phyloP scores from a whole-genome alignment of 2,113 vertebrate species.

The Peucedramus taeniatus region DNA sequence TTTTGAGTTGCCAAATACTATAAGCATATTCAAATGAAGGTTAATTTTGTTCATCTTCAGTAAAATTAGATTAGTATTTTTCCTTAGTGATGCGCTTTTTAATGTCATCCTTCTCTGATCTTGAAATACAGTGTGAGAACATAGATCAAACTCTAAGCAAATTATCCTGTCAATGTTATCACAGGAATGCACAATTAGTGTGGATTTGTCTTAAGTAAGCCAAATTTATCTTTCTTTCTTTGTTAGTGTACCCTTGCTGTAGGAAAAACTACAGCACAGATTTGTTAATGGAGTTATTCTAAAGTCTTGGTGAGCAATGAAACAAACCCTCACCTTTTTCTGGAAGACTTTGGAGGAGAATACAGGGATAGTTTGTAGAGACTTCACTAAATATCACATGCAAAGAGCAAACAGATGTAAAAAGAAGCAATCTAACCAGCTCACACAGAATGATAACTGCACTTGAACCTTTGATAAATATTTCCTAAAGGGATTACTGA shows the following conservation, averaged over 20 bases:
- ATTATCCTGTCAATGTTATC: neutral
- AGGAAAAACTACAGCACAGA: neutral
- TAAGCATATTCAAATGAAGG: slow-evolving; percentile 66
- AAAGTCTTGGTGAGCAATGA: neutral
- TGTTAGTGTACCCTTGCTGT: neutral
- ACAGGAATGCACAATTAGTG: neutral
- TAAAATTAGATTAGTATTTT: slow-evolving; percentile 65
- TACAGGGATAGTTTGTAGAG: neutral
- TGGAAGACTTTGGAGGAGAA: neutral
- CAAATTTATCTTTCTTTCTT: neutral
- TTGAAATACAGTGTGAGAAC: slow-evolving; percentile 30
- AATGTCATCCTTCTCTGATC: slow-evolving; percentile 42
- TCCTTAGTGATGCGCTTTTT: neutral
- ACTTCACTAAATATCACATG: neutral
- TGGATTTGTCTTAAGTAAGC: neutral
- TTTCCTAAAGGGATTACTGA: neutral
- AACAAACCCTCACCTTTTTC: neutral
- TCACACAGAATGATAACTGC: neutral
- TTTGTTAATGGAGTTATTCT: neutral
- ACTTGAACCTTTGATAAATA: neutral
- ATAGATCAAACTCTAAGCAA: neutral
- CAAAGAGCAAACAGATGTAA: neutral
- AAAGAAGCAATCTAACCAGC: neutral
- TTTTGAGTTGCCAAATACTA: slow-evolving; percentile 37
- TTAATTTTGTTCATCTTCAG: slow-evolving; percentile 64